phyloP scores from a whole-genome alignment of 1,140 invertebrate species.

The Cheumatopsyche charites region DNA sequence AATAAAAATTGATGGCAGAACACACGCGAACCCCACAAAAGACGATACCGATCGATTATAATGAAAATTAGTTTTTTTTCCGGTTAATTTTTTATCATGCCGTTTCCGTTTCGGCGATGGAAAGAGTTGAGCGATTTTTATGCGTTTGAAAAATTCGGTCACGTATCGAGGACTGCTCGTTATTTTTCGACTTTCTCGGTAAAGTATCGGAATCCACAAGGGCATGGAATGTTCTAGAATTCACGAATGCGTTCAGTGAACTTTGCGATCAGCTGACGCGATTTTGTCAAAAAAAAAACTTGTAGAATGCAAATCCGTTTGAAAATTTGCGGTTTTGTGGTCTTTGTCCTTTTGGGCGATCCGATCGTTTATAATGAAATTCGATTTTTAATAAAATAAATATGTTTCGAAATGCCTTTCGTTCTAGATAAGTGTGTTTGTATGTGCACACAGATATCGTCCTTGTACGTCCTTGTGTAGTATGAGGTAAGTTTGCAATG shows the following conservation, averaged over 20 bases:
- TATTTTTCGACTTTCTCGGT: too few relatives aligned
- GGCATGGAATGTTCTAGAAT: too few relatives aligned
- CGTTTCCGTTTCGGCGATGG: constrained; percentile 9
- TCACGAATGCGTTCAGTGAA: too few relatives aligned
- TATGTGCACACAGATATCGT: background rate
- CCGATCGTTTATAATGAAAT: too few relatives aligned
- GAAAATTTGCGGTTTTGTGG: constrained; percentile 1
- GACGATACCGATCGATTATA: constrained; percentile 6
- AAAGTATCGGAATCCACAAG: too few relatives aligned
- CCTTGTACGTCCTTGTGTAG: constrained; percentile 2
- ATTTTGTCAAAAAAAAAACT: background rate
- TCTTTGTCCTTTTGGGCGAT: background rate
- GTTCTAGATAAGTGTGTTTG: too few relatives aligned
- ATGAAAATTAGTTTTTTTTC: background rate
- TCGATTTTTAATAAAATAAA: too few relatives aligned
- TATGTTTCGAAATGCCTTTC: too few relatives aligned
- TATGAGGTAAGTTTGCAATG: too few relatives aligned
- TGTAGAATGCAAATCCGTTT: background rate
- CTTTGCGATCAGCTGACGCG: background rate
- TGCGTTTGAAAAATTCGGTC: constrained; percentile 15
- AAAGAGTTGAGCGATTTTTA: background rate
- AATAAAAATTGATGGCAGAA: constrained; percentile 2
- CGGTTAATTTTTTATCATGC: background rate
- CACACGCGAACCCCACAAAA: background rate
- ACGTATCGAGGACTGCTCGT: background rate